Conservation (phyloP, 92 coral and sea anemone genomes). For the Chrysogorgia sp. region DNA sequence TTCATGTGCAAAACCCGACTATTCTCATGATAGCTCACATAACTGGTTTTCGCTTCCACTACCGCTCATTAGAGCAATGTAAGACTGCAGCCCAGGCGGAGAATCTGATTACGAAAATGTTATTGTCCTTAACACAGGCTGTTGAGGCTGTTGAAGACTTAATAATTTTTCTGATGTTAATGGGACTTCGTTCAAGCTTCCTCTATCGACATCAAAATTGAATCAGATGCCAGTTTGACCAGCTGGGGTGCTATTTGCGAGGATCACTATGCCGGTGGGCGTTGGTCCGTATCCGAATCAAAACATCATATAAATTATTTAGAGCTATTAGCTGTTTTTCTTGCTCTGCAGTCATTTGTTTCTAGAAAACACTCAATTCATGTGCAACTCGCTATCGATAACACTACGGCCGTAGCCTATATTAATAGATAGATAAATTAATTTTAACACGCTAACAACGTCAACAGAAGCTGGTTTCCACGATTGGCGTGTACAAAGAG, state of each 20-base stretch:
- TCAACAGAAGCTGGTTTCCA: too few species aligned
- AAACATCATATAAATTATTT: conserved; percentile 50
- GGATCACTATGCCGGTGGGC: conserved; percentile 23
- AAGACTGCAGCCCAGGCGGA: conserved; percentile 31
- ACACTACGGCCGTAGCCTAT: conserved; percentile 52
- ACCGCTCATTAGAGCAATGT: conserved; percentile 49
- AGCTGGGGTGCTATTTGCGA: conserved; percentile 57
- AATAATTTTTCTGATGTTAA: too few species aligned
- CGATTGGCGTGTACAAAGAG: too few species aligned
- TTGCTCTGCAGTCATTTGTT: conserved; percentile 49
- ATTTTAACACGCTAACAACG: too few species aligned
- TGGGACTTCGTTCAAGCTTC: too few species aligned
- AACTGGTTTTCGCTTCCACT: too few species aligned
- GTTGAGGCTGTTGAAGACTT: too few species aligned
- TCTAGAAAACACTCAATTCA: conserved; percentile 1
- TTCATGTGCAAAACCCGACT: not conserved
- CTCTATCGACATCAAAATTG: too few species aligned
- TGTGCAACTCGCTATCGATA: conserved; percentile 37
- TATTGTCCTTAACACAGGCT: too few species aligned
- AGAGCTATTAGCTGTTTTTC: conserved; percentile 54
- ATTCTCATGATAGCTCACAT: too few species aligned
- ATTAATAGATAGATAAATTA: too few species aligned
- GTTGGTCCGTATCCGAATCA: conserved; percentile 50
- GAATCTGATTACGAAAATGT: not conserved
- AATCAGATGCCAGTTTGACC: conserved; percentile 54